Conservation (phyloP, 1,140 invertebrate species). For the Macrobrachium rosenbergii region DNA sequence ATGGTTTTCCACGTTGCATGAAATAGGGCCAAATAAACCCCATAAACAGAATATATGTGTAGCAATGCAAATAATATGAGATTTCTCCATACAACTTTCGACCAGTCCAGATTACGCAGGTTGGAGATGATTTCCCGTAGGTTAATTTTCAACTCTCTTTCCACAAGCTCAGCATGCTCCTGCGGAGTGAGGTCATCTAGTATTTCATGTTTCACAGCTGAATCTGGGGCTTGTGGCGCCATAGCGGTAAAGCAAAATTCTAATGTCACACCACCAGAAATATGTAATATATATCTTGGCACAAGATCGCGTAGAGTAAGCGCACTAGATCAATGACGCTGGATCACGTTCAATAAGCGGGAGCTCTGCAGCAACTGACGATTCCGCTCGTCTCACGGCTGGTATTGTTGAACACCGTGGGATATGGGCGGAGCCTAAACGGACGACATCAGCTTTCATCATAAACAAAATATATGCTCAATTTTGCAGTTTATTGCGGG, state of each 20-base stretch:
- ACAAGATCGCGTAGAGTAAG: conserved; percentile 2
- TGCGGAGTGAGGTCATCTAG: conserved; percentile 23
- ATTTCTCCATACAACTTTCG: conserved; percentile 89
- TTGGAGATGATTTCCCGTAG: conserved; percentile 47
- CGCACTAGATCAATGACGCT: too few relatives aligned
- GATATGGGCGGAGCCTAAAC: too few relatives aligned
- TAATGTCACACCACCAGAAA: neutral
- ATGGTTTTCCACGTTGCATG: conserved; percentile 84
- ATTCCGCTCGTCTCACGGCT: too few relatives aligned
- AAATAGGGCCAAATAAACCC: conserved; percentile 83
- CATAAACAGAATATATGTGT: conserved; percentile 90
- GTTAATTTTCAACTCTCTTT: conserved; percentile 53
- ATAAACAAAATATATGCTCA: too few relatives aligned
- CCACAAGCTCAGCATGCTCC: conserved; percentile 42
- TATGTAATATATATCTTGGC: neutral
- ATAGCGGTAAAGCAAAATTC: conserved; percentile 26
- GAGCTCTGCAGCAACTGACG: too few relatives aligned
- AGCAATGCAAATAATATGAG: conserved; percentile 87
- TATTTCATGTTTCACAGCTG: conserved; percentile 37
- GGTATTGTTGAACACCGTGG: too few relatives aligned
- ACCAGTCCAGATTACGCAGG: conserved; percentile 63
- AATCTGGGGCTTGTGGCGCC: conserved; percentile 52
- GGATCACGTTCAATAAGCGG: neutral
- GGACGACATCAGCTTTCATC: too few relatives aligned
- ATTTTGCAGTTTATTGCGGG: too few relatives aligned